Conservation (phyloP, 1,140 invertebrate species). For the Cheumatopsyche charites region DNA sequence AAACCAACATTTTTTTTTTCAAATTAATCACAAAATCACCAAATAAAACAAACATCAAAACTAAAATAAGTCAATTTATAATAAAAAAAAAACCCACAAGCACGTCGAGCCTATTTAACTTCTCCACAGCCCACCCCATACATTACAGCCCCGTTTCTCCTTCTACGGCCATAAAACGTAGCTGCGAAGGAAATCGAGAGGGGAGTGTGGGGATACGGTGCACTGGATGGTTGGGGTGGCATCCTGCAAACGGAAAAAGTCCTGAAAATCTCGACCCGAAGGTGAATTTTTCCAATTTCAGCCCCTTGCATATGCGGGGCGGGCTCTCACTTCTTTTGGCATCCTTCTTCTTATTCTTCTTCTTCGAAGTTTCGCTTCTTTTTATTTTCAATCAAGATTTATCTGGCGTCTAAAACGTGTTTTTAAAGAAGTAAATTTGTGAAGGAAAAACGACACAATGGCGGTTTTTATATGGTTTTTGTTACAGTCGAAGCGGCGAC, state of each 20-base stretch:
- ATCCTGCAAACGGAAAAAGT: not conserved
- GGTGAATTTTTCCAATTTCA: conserved; percentile 39
- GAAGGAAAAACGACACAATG: conserved; percentile 41
- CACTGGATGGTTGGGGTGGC: not conserved
- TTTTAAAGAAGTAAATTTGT: conserved; percentile 44
- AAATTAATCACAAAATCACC: too few relatives aligned
- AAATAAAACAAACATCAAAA: too few relatives aligned
- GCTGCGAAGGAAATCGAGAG: not conserved
- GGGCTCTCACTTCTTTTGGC: not conserved
- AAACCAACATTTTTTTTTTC: too few relatives aligned
- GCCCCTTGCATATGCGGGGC: not conserved
- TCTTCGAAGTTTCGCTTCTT: conserved; percentile 41
- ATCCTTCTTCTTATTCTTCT: not conserved
- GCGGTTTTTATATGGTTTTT: conserved; percentile 39
- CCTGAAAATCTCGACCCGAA: conserved; percentile 22
- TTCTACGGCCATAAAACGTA: not conserved
- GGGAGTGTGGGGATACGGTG: not conserved
- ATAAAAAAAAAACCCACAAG: too few relatives aligned
- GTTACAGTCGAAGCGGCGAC: conserved; percentile 20
- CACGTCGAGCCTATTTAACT: too few relatives aligned
- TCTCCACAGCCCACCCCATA: not conserved
- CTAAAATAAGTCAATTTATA: too few relatives aligned
- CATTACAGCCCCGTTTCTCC: not conserved
- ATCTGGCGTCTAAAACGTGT: conserved; percentile 44
- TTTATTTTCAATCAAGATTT: conserved; percentile 46